Evolutionary conservation across 1,140 invertebrate genomes (phyloP).

Genomic region (Drosophila ogumai): DNA sequence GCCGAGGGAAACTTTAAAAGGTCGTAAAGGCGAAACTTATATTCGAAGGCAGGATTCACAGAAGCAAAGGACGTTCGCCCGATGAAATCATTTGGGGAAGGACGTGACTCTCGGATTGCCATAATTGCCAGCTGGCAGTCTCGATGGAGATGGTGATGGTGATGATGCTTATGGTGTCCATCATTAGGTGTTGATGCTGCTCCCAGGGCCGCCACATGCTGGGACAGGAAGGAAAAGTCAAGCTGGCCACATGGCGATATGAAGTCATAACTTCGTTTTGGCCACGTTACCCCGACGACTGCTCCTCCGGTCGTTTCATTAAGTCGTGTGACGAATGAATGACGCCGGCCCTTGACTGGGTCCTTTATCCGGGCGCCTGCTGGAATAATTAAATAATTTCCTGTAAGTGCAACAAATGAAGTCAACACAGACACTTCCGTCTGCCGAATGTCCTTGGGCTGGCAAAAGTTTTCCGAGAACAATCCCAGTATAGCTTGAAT

Average conservation of each 20-base stretch:
- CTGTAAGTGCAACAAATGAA: conserved; percentile 64
- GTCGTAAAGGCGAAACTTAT: conserved; percentile 23
- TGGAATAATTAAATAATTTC: conserved; percentile 72
- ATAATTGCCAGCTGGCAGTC: conserved; percentile 64
- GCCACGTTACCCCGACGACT: background rate
- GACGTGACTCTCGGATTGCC: conserved; percentile 70
- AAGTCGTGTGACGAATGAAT: conserved; percentile 46
- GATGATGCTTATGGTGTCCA: conserved; percentile 61
- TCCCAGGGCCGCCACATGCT: conserved; percentile 34
- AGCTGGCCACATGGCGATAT: conserved; percentile 50
- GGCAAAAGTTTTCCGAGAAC: conserved; percentile 52
- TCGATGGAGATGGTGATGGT: conserved; percentile 46
- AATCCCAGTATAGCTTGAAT: conserved; percentile 43
- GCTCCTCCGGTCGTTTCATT: conserved; percentile 20
- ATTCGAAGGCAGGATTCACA: conserved; percentile 18
- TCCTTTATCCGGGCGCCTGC: conserved; percentile 32
- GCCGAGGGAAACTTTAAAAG: conserved; percentile 33
- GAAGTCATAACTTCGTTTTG: conserved; percentile 55
- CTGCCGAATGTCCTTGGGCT: conserved; percentile 27
- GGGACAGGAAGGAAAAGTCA: conserved; percentile 22
- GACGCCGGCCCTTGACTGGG: conserved; percentile 11
- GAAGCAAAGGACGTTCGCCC: conserved; percentile 27
- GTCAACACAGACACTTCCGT: conserved; percentile 53
- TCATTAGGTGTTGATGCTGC: conserved; percentile 69
- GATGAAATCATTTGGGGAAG: conserved; percentile 71